phyloP scores from a whole-genome alignment of 1,140 invertebrate species.

The Panulirus ornatus region DNA sequence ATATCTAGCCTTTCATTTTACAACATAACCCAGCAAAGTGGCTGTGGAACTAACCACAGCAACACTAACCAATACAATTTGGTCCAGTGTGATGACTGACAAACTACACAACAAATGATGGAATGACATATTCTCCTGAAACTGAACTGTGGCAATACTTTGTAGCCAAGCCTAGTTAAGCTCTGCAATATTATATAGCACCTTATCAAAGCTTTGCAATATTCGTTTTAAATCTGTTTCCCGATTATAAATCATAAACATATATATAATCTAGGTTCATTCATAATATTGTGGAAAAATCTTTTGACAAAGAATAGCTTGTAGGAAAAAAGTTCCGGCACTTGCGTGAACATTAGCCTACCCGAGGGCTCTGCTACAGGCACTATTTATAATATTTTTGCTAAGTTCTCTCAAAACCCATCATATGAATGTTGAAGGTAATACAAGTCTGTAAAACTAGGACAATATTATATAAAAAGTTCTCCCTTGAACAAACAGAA shows the following conservation, averaged over 20 bases:
- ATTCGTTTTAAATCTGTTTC: not conserved
- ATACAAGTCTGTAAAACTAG: no score
- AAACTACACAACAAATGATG: conserved; percentile 42
- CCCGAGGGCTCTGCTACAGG: conserved; percentile 24
- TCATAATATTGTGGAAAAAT: not conserved
- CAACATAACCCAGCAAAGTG: not conserved
- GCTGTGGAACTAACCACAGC: not conserved
- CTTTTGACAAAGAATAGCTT: conserved; percentile 40
- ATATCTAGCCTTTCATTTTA: not conserved
- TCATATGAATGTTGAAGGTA: not conserved
- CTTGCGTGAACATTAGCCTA: conserved; percentile 53
- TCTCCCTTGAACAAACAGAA: not conserved
- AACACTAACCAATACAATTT: not conserved
- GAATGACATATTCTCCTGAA: conserved; percentile 41
- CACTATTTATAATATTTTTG: conserved; percentile 31
- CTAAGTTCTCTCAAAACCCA: not conserved
- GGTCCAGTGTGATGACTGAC: not conserved
- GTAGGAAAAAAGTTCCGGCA: conserved; percentile 62
- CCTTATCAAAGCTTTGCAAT: conserved; percentile 45
- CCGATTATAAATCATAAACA: conserved; percentile 31
- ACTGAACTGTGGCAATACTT: conserved; percentile 29
- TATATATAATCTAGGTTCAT: not conserved
- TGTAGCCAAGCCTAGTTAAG: not conserved
- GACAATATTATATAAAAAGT: no score
- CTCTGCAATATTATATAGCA: conserved; percentile 42